These are phyloP conservation scores for Pogonocherus hispidulus DNA, from an alignment of 2,888 invertebrate species.

Conservation along the genomic window DNA sequence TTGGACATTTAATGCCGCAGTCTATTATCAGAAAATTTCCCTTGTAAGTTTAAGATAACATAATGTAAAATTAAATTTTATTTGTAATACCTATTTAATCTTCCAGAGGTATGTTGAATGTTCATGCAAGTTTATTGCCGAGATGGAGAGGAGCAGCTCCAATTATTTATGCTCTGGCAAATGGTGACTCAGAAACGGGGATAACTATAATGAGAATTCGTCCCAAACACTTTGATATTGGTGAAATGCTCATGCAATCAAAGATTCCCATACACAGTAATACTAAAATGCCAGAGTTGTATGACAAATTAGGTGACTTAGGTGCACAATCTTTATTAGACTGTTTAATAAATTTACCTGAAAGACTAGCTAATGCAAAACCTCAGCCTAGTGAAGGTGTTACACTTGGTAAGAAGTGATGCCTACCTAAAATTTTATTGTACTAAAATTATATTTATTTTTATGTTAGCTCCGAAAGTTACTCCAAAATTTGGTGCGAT, in stretches of 20 bases:
- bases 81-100: constrained; percentile 16
- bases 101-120: constrained; percentile 90
- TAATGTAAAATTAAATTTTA: constrained; percentile 3
- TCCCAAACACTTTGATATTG: constrained; percentile 86
- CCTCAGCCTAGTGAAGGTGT: constrained; percentile 75
- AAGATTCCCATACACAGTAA: constrained; percentile 72
- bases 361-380: constrained; percentile 71
- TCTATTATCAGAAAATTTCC: constrained; percentile 83
- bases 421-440: not conserved
- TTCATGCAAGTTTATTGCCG: constrained; percentile 93
- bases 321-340: constrained; percentile 79
- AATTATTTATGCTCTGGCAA: constrained; percentile 86
- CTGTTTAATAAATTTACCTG: constrained; percentile 74
- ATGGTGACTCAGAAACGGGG: constrained; percentile 86
- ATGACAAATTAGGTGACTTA: constrained; percentile 74
- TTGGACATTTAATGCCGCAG: constrained; percentile 90
- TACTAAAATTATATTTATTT: not conserved
- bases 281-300: constrained; percentile 77
- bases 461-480: constrained; percentile 80
- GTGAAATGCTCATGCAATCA: constrained; percentile 77
- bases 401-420: constrained; percentile 76
- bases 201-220: constrained; percentile 90
- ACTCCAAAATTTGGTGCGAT: constrained; percentile 74
- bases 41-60: constrained; percentile 75
- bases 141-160: constrained; percentile 96